Evolutionary conservation across 2,888 invertebrate genomes (phyloP).

Genomic region (Lissonota sp.): DNA sequence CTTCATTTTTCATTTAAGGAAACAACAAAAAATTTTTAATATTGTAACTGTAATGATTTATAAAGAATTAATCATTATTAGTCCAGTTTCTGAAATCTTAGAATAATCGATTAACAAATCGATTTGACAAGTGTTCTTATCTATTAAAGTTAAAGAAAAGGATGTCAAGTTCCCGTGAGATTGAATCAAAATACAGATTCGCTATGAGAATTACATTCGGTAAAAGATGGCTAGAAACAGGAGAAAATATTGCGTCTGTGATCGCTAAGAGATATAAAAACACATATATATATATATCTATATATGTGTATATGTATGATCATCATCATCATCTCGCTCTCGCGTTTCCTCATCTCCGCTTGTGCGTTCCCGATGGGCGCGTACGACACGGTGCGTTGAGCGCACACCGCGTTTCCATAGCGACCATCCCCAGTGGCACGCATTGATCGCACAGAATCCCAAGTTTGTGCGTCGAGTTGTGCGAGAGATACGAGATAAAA

Average conservation of each 20-base stretch:
- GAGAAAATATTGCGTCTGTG: background rate
- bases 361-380: conserved; percentile 62
- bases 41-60: too few relatives aligned
- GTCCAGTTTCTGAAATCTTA: too few relatives aligned
- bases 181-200: too few relatives aligned
- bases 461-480: conserved; percentile 77
- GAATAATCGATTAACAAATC: too few relatives aligned
- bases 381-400: conserved; percentile 71
- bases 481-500: conserved; percentile 68
- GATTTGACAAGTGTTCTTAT: too few relatives aligned
- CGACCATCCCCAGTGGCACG: conserved; percentile 81
- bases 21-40: too few relatives aligned
- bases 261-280: conserved; percentile 33
- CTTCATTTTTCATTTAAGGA: too few relatives aligned
- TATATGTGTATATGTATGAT: conserved; percentile 4
- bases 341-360: conserved; percentile 47
- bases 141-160: too few relatives aligned
- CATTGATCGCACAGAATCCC: conserved; percentile 83
- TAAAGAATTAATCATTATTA: too few relatives aligned
- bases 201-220: too few relatives aligned
- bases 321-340: conserved; percentile 25
- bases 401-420: conserved; percentile 81
- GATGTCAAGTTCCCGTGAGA: too few relatives aligned
- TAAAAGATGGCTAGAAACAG: background rate
- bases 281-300: background rate